Base-by-base conservation (phyloP, 1,140 invertebrate genomes). In the Ips nitidus region DNA sequence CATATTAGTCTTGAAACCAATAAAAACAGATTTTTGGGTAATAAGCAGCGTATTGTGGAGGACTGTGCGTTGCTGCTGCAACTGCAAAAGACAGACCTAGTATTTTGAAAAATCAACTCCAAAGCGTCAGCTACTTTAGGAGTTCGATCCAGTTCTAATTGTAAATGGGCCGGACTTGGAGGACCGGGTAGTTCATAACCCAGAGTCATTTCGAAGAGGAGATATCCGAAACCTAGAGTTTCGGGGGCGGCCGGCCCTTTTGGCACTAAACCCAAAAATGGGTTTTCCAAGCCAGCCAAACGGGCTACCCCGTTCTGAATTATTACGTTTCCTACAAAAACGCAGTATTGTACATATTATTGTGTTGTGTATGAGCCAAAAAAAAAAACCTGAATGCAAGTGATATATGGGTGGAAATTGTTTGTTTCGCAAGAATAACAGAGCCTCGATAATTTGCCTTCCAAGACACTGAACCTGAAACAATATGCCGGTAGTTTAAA, bases 181-280 rank as follows among this genome's bases (percentile, higher is more conserved):
- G 92, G 86, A 62, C 86, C 85, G 71, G 88, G 86, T 55, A 95
- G 81, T 76, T 94, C 92, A 71, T 90, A 90, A 1, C 92, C 94
- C 38, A 91, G 88, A 75, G 91, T 91, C 94, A 97, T 96, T 84
- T 96, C 93, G 81, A 93, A 95, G 41, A 96, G 82, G 73, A 96
- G 86, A 79, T 94, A 91, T 2, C 87, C 88, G 77, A 97, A 93
- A 68, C 89, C 91, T 63, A 95, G 83, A 1, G 89, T 87, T 75
- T 84, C 83, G 60, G 89, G 83, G 4, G 87, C 86, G 55, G 85
- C 85, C 39, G 86, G 85, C 52, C 85, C 82, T 83, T 89, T 85
- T 36, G 92, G 91, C 40, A 87, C 85, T 37, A 91, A 87, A 0
- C 91, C 91, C n/a, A 94, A 84, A 42, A 95, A 80, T 1, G 90